Percentiles rank a stretch among this genome's conserved stretches.
Conservation (phyloP, 1,140 invertebrate species). For the Pentalonia nigronervosa region DNA sequence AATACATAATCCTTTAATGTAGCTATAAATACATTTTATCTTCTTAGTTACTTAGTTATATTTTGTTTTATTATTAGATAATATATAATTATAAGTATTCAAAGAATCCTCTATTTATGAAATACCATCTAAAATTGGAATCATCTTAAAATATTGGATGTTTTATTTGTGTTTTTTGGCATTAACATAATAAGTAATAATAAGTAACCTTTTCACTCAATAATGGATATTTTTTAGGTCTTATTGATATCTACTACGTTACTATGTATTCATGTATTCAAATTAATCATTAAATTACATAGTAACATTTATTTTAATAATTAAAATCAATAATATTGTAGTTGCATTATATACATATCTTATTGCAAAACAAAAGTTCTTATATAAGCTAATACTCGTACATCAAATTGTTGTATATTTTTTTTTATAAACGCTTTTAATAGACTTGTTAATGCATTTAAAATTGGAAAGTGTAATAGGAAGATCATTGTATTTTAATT, state of each 20-base stretch:
- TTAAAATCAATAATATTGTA: not conserved
- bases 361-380: not conserved
- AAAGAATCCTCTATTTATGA: no score
- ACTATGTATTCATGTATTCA: no score
- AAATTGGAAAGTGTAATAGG: not conserved
- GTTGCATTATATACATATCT: not conserved
- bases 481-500: constrained; percentile 22
- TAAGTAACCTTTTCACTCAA: no score
- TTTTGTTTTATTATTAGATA: not conserved
- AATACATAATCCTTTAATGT: not conserved
- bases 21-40: not conserved
- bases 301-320: not conserved
- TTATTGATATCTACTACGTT: no score
- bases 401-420: not conserved
- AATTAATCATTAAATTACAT: no score
- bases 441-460: not conserved
- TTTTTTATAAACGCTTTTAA: not conserved
- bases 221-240: no score
- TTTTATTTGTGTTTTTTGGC: not conserved
- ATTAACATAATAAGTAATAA: not conserved
- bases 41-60: not conserved
- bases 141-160: not conserved
- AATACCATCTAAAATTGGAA: not conserved
- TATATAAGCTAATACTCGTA: no score
- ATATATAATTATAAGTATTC: no score